Base-by-base conservation (phyloP, 2,113 vertebrate species). In the Mustela lutreola region DNA sequence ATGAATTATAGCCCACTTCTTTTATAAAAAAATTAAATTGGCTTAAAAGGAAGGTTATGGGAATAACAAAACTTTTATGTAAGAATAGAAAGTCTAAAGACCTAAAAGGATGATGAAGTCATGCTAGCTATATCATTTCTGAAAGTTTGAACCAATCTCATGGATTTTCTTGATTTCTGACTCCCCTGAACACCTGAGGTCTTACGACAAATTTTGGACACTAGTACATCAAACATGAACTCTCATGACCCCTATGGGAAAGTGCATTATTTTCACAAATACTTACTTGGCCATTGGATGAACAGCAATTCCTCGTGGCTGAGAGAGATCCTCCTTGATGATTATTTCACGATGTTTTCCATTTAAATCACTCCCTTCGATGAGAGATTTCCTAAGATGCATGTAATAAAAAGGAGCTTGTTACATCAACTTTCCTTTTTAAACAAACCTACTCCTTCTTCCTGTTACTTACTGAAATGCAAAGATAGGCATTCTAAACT, bases 201-300 rank as follows among this genome's bases (percentile, higher is more conserved):
- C 65, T 91, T 80, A 80, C 36, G 58, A 85, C 5, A 53, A 67
- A 94, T 22, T 92, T 45, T 56, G 24, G n/a, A 89, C 18, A 58
- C 56, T 48, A 60, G 24, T 48, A 63, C 31, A 33, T 33, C 11
- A 45, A 33, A 45, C 53, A 48, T 31, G 26, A 94, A 86, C 11
- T 33, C 65, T 82, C 45, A 6, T 6, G 48, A 80, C 14, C 4
- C 50, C 24, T 33, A 22, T 14, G 39, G 31, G 73, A 70, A 39
- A 8, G 28, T 8, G 2, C 28, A 39, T 36, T 53, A 0, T 75
- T 94, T 81, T 97, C 86, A 93, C 90, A 81, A 84, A 28, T 91
- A 94, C 99, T 99, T 99, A 99, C 99, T 99, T 99, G 94, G 98
- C 98, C 97, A 98, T 97, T 8, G 99, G 99, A 98, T 99, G 99